phyloP scores from a whole-genome alignment of 1,140 invertebrate species.

The Drosophila repleta region DNA sequence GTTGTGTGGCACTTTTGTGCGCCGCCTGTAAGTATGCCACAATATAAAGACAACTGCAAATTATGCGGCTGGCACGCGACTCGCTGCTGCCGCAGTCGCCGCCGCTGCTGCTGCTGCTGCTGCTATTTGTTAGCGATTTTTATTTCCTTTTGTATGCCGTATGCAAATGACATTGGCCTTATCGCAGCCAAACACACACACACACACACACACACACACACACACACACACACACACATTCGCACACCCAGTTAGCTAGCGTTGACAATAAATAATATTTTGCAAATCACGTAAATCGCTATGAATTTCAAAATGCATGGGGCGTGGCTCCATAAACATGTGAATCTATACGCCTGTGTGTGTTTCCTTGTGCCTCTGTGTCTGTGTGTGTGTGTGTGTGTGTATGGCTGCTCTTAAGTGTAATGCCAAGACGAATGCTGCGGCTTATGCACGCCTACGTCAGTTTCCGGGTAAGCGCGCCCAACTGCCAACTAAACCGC shows the following conservation, averaged over 20 bases:
- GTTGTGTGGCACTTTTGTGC: slow-evolving; percentile 25
- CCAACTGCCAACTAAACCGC: slow-evolving; percentile 77
- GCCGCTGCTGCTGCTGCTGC: slow-evolving; percentile 14
- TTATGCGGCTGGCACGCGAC: slow-evolving; percentile 72
- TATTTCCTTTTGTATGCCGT: slow-evolving; percentile 58
- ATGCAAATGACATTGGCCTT: slow-evolving; percentile 68
- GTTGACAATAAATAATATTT: slow-evolving; percentile 83
- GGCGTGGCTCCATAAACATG: background rate
- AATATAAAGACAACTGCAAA: slow-evolving; percentile 39
- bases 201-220: slow-evolving; percentile 42
- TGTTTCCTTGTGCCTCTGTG: too few species aligned
- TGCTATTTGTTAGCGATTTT: slow-evolving; percentile 56
- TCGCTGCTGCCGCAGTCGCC: slow-evolving; percentile 6
- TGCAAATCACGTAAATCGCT: slow-evolving; percentile 65
- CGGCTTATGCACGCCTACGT: slow-evolving; percentile 25
- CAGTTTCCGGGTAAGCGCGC: slow-evolving; percentile 6
- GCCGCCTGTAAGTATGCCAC: slow-evolving; percentile 62
- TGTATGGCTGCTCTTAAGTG: slow-evolving; percentile 7
- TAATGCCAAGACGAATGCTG: slow-evolving; percentile 46
- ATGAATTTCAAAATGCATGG: slow-evolving; percentile 56
- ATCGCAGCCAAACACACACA: slow-evolving; percentile 56
- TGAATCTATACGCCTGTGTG: too few species aligned
- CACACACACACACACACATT: slow-evolving; percentile 47
- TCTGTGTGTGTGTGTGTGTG: background rate
- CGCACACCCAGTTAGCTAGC: slow-evolving; percentile 25